These are phyloP conservation scores for Papilio xuthus DNA, from an alignment of 1,140 invertebrate genomes.

Conservation along the genomic window DNA sequence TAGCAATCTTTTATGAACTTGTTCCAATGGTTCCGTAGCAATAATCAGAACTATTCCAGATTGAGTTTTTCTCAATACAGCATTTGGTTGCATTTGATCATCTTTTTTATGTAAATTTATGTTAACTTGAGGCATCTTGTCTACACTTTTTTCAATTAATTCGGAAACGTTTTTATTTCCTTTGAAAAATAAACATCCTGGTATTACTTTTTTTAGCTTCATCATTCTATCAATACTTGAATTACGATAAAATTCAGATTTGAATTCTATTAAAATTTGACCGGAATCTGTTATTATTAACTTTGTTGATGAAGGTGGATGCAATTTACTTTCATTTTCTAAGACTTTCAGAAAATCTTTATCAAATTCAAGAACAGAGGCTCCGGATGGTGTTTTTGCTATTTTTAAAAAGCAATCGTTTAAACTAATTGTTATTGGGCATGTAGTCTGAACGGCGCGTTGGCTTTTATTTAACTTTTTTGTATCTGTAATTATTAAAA, in stretches of 20 bases:
- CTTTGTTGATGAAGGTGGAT: not conserved
- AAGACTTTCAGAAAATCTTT: constrained; percentile 43
- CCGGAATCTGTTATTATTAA: constrained; percentile 21
- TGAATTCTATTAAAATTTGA: constrained; percentile 13
- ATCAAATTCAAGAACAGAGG: constrained; percentile 51
- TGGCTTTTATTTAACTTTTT: constrained; percentile 42
- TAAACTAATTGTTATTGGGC: constrained; percentile 2
- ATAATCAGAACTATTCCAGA: constrained; percentile 42
- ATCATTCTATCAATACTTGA: constrained; percentile 7
- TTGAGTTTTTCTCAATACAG: constrained; percentile 39
- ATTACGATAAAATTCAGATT: not conserved
- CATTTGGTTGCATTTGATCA: constrained; percentile 40
- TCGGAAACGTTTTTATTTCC: constrained; percentile 25
- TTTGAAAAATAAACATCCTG: constrained; percentile 33
- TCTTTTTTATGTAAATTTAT: not conserved
- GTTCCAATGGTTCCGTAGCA: constrained; percentile 26
- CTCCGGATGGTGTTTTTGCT: constrained; percentile 45
- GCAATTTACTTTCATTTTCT: constrained; percentile 33
- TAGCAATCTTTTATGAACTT: not conserved
- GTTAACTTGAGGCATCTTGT: not conserved
- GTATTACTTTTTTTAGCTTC: constrained; percentile 4
- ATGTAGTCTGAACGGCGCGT: constrained; percentile 32
- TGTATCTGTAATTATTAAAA: constrained; percentile 55
- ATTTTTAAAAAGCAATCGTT: constrained; percentile 35
- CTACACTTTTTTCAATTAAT: not conserved